A percentile compares a stretch with the other conserved stretches of the same genome.
phyloP scores from a whole-genome alignment of 2,888 invertebrate genomes.

The Sinohyriopsis cumingii region DNA sequence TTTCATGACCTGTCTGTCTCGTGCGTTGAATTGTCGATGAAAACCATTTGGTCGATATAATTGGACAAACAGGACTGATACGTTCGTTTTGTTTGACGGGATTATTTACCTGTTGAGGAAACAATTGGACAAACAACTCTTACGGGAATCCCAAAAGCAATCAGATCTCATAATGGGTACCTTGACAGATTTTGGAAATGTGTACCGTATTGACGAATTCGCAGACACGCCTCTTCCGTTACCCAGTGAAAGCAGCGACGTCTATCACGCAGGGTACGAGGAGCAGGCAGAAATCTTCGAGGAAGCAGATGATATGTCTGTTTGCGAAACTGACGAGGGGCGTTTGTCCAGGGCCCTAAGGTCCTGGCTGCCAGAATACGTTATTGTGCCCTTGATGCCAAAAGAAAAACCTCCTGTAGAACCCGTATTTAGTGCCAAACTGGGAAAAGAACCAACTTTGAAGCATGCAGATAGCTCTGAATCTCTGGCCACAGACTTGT shows the following conservation, averaged over 20 bases:
- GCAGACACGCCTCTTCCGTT: constrained; percentile 23
- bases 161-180: no score
- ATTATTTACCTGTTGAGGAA: no score
- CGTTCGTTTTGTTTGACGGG: no score
- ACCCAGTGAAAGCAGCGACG: constrained; percentile 20
- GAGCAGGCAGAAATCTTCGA: constrained; percentile 18
- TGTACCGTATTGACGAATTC: constrained; percentile 9
- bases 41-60: no score
- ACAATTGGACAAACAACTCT: no score
- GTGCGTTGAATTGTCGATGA: no score
- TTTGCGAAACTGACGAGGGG: constrained; percentile 41
- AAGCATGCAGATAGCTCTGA: constrained; percentile 48
- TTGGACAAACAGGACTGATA: no score
- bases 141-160: no score
- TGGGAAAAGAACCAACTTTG: constrained; percentile 39
- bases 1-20: no score
- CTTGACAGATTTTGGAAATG: no score
- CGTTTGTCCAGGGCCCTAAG: constrained; percentile 48
- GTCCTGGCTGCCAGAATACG: constrained; percentile 55
- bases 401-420: constrained; percentile 37
- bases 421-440: constrained; percentile 52
- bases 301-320: constrained; percentile 15
- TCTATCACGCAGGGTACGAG: constrained; percentile 19
- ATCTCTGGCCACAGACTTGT: constrained; percentile 50
- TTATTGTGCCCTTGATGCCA: constrained; percentile 38